phyloP scores from a whole-genome alignment of 1,140 invertebrate species.

The Bombus turneri region DNA sequence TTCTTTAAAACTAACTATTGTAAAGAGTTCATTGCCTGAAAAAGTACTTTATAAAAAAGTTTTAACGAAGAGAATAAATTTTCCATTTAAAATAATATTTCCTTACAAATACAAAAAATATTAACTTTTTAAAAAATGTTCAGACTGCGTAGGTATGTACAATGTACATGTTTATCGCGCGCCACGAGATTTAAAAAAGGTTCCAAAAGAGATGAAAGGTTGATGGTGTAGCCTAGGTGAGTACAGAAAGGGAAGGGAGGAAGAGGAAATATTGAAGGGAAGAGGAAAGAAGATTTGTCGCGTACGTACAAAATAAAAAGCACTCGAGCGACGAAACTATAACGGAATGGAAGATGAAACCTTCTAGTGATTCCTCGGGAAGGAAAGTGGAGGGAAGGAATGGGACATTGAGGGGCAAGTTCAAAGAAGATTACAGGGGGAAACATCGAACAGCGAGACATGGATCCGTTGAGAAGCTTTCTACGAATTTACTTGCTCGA shows the following conservation, averaged over 20 bases:
- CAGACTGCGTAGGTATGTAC: too few species aligned
- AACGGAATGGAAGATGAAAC: conserved; percentile 39
- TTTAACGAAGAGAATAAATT: background rate
- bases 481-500: background rate
- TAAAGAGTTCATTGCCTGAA: too few species aligned
- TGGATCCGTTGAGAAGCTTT: background rate
- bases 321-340: conserved; percentile 2
- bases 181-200: background rate
- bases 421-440: conserved; percentile 32
- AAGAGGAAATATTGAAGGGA: conserved; percentile 14
- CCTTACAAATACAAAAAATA: background rate
- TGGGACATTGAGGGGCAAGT: background rate
- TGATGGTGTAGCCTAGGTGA: conserved; percentile 11
- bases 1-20: too few species aligned
- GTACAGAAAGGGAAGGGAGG: background rate
- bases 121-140: background rate
- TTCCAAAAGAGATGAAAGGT: conserved; percentile 5
- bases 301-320: conserved; percentile 29
- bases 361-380: background rate
- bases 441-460: conserved; percentile 26
- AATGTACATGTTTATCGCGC: background rate
- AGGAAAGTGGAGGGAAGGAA: too few species aligned
- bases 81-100: background rate
- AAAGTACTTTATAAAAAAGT: background rate
- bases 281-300: background rate